Evolutionary conservation across 2,797 vertebrate species (phyloP), one percentile per base, ranked within the genome.

Genomic region (Epinephelus awoara): DNA sequence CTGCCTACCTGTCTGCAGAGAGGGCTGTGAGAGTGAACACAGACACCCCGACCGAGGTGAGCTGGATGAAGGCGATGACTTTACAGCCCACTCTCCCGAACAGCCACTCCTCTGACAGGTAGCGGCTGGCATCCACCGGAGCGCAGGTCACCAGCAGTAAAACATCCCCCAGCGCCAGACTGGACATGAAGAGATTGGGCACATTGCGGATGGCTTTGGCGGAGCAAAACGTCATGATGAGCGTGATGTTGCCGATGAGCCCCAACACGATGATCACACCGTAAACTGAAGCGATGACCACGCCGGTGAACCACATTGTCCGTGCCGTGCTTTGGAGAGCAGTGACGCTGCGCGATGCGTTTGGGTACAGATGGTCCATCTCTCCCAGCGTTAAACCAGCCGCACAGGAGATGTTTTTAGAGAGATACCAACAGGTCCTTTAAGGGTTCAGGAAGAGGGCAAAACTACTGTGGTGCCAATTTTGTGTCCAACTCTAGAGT

Each of bases 11-110:
- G 96, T 99, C 98, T 50, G 98, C 98, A 0, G 97, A 98, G 71
- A 99, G 96, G 29, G 98, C 98, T 1, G 97, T 99, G 75, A 99
- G 97, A 0, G 98, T 99, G 85, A 99, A 99, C 80, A 99, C 98
- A 14, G 98, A 99, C 75, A 99, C 98, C 55, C 98, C 98, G 2
- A 99, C 97, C 0, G 98, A 99, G 25, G 98, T 99, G 52, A 99
- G 96, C 92, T 99, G 98, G 65, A 99, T 97, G 91, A 98, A 98
- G 55, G 98, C 96, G 76, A 99, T 98, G 82, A 99, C 95, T 92
- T 99, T 99, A 91, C 98, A 99, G 54, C 98, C 98, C 62, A 95
- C 89, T 76, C 97, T 95, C 19, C 98, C 98, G 10, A 99, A 99
- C 21, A 99, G 93, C 98, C 98, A 99, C 85, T 97, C 95, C 0